phyloP scores from a whole-genome alignment of 2,797 vertebrate genomes.

The Perdix hodgsoniae region DNA sequence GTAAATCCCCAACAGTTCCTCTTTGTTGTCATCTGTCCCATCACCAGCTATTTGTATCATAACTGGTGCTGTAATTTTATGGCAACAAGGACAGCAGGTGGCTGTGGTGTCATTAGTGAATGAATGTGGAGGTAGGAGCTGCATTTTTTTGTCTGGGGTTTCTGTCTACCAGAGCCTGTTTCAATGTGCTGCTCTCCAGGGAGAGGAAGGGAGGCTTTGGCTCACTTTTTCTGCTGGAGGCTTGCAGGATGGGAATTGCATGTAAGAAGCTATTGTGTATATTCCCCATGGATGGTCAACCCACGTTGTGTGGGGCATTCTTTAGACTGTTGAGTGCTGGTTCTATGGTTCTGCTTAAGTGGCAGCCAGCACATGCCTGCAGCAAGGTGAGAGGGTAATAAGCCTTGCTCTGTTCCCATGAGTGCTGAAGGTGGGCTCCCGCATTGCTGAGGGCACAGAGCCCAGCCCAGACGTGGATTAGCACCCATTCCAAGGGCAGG shows the following conservation, averaged over 20 bases:
- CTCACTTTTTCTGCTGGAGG: not conserved
- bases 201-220: not conserved
- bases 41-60: slow-evolving; percentile 31
- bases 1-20: not conserved
- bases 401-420: not conserved
- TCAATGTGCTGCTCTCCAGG: not conserved
- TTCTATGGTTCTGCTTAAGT: not conserved
- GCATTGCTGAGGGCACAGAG: not conserved
- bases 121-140: not conserved
- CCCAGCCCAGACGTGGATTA: not conserved
- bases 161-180: not conserved
- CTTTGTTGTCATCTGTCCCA: not conserved
- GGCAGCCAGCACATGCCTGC: not conserved
- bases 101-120: not conserved
- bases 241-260: not conserved
- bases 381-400: not conserved
- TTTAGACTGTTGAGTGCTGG: not conserved
- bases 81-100: not conserved
- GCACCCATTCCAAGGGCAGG: not conserved
- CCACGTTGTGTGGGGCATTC: not conserved
- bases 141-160: not conserved
- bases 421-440: not conserved
- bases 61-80: not conserved
- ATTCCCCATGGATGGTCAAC: not conserved
- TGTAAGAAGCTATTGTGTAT: not conserved